Percentiles rank a stretch among this genome's conserved stretches.
Conservation (phyloP, 37 sponge, comb jelly and placozoan species). For the Beroe ovata region DNA sequence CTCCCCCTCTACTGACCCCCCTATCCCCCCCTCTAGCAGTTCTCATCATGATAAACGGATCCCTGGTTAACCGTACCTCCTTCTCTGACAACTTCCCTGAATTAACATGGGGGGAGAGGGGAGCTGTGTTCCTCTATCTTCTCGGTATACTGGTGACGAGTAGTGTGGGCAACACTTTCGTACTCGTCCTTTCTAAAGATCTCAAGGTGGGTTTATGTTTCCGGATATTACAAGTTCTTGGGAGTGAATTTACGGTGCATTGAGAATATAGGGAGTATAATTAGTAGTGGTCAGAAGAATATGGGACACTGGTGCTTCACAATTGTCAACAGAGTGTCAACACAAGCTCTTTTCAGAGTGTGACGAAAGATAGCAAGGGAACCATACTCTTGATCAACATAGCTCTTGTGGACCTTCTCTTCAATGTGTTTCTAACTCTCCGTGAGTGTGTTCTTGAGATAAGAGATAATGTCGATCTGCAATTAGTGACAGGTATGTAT, state of each 20-base stretch:
- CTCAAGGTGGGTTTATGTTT: conserved; percentile 55
- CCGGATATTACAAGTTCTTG: too few species aligned
- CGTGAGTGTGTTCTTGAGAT: conserved; percentile 16
- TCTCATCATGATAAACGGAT: conserved; percentile 67
- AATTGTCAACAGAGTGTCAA: too few species aligned
- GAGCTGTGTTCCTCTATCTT: conserved; percentile 8
- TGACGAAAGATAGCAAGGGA: conserved; percentile 59
- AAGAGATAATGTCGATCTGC: too few species aligned
- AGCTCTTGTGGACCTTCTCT: conserved; percentile 31
- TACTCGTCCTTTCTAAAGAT: conserved; percentile 45
- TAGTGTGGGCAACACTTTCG: conserved; percentile 52
- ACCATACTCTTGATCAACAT: conserved; percentile 36
- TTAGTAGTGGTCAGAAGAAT: too few species aligned
- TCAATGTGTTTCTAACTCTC: conserved; percentile 39
- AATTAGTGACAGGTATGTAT: too few species aligned
- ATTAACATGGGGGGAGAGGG: conserved; percentile 30
- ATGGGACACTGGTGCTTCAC: too few species aligned
- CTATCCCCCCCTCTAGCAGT: too few species aligned
- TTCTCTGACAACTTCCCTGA: conserved; percentile 18
- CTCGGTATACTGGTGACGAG: background rate
- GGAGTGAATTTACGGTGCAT: too few species aligned
- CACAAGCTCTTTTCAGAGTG: conserved; percentile 44
- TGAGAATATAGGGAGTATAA: too few species aligned
- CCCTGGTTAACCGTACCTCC: conserved; percentile 25
- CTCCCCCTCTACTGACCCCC: too few species aligned